Evolutionary conservation across 2,888 invertebrate genomes (phyloP).

Genomic region (Monoplex corrugatus): DNA sequence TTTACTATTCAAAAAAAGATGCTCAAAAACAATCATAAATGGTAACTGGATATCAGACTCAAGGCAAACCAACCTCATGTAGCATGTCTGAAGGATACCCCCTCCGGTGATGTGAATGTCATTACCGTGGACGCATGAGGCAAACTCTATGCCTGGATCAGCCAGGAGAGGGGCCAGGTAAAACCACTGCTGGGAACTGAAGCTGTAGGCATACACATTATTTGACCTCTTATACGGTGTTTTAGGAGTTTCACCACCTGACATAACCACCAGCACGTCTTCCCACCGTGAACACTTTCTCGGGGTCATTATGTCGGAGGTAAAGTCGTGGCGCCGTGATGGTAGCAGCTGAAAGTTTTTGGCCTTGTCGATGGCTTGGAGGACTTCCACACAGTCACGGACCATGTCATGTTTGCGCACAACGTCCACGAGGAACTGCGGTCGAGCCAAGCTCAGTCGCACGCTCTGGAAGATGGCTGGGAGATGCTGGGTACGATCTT

Average conservation of each 20-base stretch:
- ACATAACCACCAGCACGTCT: slow-evolving; percentile 72
- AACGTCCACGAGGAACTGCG: slow-evolving; percentile 65
- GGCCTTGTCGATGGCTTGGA: slow-evolving; percentile 68
- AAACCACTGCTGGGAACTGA: slow-evolving; percentile 69
- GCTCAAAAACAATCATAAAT: too few species aligned
- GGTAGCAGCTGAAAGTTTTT: slow-evolving; percentile 72
- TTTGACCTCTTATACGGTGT: slow-evolving; percentile 73
- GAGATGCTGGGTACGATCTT: slow-evolving; percentile 80
- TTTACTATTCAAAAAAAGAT: too few species aligned
- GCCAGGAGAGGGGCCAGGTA: slow-evolving; percentile 70
- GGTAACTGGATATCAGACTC: too few species aligned
- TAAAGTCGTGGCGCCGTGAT: slow-evolving; percentile 71
- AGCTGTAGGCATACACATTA: slow-evolving; percentile 71
- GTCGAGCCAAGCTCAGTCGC: slow-evolving; percentile 67
- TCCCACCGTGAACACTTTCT: slow-evolving; percentile 65
- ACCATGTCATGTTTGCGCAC: slow-evolving; percentile 64
- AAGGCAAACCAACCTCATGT: slow-evolving; percentile 8
- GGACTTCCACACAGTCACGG: slow-evolving; percentile 62
- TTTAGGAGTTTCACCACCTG: slow-evolving; percentile 70
- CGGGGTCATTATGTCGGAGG: slow-evolving; percentile 63
- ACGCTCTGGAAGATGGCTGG: slow-evolving; percentile 57
- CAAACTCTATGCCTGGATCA: slow-evolving; percentile 75
- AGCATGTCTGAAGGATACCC: slow-evolving; percentile 63
- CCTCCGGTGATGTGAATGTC: slow-evolving; percentile 74
- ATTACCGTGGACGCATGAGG: slow-evolving; percentile 71